Conservation (phyloP, 2,797 vertebrate species). For the Selene dorsalis region DNA sequence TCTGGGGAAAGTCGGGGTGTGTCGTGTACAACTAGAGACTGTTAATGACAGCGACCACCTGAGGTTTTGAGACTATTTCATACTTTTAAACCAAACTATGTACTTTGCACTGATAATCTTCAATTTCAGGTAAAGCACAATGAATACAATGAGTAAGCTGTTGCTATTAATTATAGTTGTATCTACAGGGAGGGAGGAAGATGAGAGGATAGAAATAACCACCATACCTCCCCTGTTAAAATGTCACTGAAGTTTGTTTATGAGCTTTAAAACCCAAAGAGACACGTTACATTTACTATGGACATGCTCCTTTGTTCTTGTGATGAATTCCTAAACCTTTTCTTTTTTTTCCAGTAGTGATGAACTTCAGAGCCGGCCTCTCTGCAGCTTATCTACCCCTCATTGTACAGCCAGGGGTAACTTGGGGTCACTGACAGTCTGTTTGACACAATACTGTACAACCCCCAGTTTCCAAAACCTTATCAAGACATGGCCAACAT, state of each 20-base stretch:
- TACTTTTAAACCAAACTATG: background rate
- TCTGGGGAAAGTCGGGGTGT: background rate
- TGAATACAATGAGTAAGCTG: background rate
- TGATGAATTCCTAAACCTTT: constrained; percentile 24
- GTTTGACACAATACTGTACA: constrained; percentile 50
- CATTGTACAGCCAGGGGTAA: constrained; percentile 53
- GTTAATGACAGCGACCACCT: too few relatives aligned
- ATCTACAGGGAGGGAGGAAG: background rate
- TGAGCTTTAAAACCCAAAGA: background rate
- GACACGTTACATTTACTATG: background rate
- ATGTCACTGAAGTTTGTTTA: background rate
- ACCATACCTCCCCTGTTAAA: background rate
- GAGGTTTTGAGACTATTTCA: too few relatives aligned
- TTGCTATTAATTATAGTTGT: background rate
- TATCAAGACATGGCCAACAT: constrained; percentile 35
- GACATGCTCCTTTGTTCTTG: constrained; percentile 1
- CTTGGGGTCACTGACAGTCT: constrained; percentile 51
- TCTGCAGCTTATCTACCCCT: constrained; percentile 37
- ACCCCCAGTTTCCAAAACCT: constrained; percentile 11
- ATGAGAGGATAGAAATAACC: background rate
- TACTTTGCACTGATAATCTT: background rate
- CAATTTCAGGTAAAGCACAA: background rate
- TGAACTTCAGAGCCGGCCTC: constrained; percentile 31
- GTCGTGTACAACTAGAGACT: too few relatives aligned
- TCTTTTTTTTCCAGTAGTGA: background rate